Evolutionary conservation across 2,797 vertebrate species (phyloP).

Genomic region (Morus bassanus): DNA sequence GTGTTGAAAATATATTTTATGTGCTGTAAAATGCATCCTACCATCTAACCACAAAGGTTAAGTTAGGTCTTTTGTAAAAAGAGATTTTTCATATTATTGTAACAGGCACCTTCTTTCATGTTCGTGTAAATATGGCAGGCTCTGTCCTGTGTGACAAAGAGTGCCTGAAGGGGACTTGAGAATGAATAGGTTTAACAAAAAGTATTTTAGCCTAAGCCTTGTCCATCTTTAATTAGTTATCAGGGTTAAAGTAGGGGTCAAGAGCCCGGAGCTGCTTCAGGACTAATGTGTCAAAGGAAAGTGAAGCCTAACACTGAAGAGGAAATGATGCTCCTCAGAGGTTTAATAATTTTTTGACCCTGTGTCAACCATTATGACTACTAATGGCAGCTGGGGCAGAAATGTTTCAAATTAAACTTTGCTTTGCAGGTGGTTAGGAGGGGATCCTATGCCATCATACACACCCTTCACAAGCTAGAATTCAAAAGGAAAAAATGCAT

Average conservation of each 20-base stretch:
- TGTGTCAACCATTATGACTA: conserved; percentile 66
- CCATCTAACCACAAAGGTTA: conserved; percentile 32
- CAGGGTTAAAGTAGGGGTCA: conserved; percentile 75
- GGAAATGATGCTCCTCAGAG: conserved; percentile 71
- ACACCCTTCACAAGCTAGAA: background rate
- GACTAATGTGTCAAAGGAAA: conserved; percentile 74
- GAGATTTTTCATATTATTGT: conserved; percentile 10
- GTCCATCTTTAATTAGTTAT: conserved; percentile 82
- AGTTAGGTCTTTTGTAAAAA: conserved; percentile 40
- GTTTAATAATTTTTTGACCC: conserved; percentile 77
- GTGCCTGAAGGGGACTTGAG: conserved; percentile 66
- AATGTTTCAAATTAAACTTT: conserved; percentile 51
- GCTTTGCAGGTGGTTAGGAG: conserved; percentile 30
- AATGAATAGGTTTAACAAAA: conserved; percentile 76
- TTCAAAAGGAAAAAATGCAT: conserved; percentile 3
- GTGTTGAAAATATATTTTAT: background rate
- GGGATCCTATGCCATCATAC: background rate
- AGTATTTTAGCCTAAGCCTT: conserved; percentile 74
- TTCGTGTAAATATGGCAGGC: conserved; percentile 53
- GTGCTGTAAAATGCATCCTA: conserved; percentile 21
- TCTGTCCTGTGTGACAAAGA: conserved; percentile 54
- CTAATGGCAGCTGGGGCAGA: conserved; percentile 55
- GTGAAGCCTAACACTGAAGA: conserved; percentile 63
- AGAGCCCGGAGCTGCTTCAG: conserved; percentile 67
- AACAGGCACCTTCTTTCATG: conserved; percentile 57